Evolutionary conservation across 2,888 invertebrate genomes (phyloP).

Genomic region (Dichetophora obliterata): DNA sequence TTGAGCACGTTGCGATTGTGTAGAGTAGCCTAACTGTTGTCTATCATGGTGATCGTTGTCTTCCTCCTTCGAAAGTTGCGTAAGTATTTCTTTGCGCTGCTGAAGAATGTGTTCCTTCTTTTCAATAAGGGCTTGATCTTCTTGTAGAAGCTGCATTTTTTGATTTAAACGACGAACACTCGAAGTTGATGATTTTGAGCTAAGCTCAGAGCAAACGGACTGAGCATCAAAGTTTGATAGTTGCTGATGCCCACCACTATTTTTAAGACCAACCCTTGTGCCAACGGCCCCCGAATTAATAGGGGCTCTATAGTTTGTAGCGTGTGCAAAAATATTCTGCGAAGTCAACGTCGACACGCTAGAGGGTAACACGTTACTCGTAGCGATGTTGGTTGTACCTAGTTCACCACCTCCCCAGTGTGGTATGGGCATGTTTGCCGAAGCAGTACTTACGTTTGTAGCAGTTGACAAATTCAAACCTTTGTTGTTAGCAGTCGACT

Average conservation of each 20-base stretch:
- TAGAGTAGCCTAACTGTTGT: no score
- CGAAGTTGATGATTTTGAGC: no score
- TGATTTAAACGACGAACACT: constrained; percentile 38
- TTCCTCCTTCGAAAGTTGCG: no score
- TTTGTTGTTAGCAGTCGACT: neutral
- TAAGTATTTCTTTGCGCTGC: neutral
- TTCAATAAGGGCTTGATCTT: neutral
- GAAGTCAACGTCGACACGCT: neutral
- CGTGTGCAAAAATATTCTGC: neutral
- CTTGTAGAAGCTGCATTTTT: constrained; percentile 4
- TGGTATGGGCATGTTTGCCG: neutral
- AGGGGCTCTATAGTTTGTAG: neutral
- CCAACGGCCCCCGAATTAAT: no score
- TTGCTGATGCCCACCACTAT: no score
- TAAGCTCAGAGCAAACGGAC: no score
- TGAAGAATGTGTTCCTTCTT: neutral
- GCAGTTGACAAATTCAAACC: neutral
- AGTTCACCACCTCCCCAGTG: neutral
- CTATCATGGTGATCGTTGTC: no score
- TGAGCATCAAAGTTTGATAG: no score
- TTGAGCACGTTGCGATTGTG: neutral
- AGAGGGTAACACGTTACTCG: neutral
- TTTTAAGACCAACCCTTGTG: no score
- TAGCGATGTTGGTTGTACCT: neutral
- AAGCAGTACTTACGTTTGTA: neutral